These are phyloP conservation scores for Blastobasis lacticolella DNA, from an alignment of 2,888 invertebrate species.

Conservation along the genomic window DNA sequence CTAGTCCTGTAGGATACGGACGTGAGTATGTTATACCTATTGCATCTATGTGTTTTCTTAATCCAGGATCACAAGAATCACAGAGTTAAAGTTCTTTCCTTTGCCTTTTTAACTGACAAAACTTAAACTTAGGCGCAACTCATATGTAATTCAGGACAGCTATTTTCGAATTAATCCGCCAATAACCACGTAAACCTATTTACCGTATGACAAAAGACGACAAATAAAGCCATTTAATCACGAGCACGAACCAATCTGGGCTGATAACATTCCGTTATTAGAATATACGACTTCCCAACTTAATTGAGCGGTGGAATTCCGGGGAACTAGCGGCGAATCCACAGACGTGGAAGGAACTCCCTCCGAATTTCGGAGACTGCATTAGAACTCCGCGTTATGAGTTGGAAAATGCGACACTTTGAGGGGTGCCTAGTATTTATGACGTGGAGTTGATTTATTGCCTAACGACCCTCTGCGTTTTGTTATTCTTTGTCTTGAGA, in stretches of 20 bases:
- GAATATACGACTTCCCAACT: slow-evolving; percentile 32
- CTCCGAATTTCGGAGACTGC: slow-evolving; percentile 31
- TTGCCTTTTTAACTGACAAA: no score
- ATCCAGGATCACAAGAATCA: no score
- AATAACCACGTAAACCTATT: no score
- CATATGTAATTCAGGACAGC: no score
- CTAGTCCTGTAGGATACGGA: no score
- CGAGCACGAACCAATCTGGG: slow-evolving; percentile 7
- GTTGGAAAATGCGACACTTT: slow-evolving; percentile 52
- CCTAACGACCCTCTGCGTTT: slow-evolving; percentile 40
- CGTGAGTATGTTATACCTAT: no score
- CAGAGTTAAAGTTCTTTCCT: no score
- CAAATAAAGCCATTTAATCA: no score
- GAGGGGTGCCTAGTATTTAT: slow-evolving; percentile 43
- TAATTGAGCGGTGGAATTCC: slow-evolving; percentile 32
- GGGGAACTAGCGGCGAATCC: slow-evolving; percentile 13
- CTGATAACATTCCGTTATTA: slow-evolving; percentile 18
- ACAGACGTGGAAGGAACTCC: slow-evolving; percentile 6
- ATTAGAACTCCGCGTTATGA: slow-evolving; percentile 45
- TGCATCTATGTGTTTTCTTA: no score
- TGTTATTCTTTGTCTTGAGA: slow-evolving; percentile 40
- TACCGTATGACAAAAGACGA: no score
- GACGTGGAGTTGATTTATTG: slow-evolving; percentile 49
- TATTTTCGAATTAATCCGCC: no score
- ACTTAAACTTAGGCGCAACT: no score